phyloP scores from a whole-genome alignment of 2,797 vertebrate genomes.

The Enteromius paludinosus region DNA sequence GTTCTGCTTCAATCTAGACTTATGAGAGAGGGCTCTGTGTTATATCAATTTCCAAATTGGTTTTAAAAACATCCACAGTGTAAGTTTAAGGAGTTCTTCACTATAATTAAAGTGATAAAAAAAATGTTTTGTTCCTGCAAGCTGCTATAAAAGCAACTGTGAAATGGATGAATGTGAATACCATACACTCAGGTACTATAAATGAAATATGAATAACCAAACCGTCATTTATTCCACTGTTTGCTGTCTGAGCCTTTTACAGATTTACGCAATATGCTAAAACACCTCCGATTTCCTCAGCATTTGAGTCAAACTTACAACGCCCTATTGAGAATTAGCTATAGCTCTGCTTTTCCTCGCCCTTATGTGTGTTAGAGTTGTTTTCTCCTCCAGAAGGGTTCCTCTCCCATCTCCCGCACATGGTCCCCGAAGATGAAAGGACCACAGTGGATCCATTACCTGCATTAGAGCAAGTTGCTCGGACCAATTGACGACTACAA shows the following conservation, averaged over 20 bases:
- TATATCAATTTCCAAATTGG: not conserved
- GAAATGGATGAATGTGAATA: not conserved
- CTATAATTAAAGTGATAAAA: not conserved
- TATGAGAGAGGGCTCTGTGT: not conserved
- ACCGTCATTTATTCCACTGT: not conserved
- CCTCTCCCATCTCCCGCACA: conserved; percentile 72
- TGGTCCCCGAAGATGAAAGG: conserved; percentile 93
- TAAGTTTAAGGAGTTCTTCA: not conserved
- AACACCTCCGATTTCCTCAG: conserved; percentile 51
- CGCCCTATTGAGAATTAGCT: conserved; percentile 67
- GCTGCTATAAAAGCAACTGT: not conserved
- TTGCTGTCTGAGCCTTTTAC: not conserved
- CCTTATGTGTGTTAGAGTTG: conserved; percentile 79
- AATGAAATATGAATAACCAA: conserved; percentile 4
- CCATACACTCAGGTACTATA: not conserved
- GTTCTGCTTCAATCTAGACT: not conserved
- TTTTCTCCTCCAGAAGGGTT: conserved; percentile 72
- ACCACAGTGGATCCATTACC: conserved; percentile 93
- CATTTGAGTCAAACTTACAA: conserved; percentile 52
- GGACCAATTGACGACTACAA: conserved; percentile 88
- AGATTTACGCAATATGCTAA: conserved; percentile 46
- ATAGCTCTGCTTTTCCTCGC: conserved; percentile 68
- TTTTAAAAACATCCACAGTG: not conserved
- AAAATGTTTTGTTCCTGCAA: not conserved
- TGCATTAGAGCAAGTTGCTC: conserved; percentile 92